Base-by-base conservation (phyloP, 2,888 invertebrate genomes). In the Drosophila emarginata region DNA sequence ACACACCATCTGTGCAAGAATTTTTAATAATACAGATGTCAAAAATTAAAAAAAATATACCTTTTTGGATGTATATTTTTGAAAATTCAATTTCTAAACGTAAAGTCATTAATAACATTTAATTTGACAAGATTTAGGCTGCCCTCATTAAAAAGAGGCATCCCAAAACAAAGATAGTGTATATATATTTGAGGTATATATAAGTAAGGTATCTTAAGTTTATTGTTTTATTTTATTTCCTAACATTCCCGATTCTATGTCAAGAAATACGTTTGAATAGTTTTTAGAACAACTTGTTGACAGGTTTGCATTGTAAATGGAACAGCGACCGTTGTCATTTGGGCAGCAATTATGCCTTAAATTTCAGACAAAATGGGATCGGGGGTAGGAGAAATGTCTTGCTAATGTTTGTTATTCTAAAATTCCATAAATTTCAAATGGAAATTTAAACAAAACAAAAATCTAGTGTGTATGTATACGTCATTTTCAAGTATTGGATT, bases 311-410 rank as follows among this genome's bases (percentile, higher is more conserved):
- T 28, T 1, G 26, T 15, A 72, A 72, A 45, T 61, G 60, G 14
- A 45, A 40, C 36, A 11, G 60, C 78, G 67, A 75, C 40, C 39
- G 52, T 11, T 60, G 56, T 70, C 80, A 80, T 76, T 51, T 64
- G 76, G 14, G 45, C 57, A 71, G 40, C 56, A 57, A 67, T 80
- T 76, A 61, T 54, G 78, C 59, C 61, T 67, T 60, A 61, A 79
- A 71, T 67, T 82, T 61, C 63, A 66, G 72, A 45, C 5, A 23
- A 58, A 70, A 67, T 78, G 64, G 73, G 73, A 69, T 45, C 15
- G 58, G 54, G 61, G 12, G 69, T 12, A 12, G 21, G 21, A 45
- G 66, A 70, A 72, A 76, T 79, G 56, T 53, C 26, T 23, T 51
- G 40, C 36, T 37, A 36, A 56, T 45, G 18, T 53, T 32, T 60